Base-by-base conservation (phyloP, 1,140 invertebrate genomes). In the Megalopta genalis region DNA sequence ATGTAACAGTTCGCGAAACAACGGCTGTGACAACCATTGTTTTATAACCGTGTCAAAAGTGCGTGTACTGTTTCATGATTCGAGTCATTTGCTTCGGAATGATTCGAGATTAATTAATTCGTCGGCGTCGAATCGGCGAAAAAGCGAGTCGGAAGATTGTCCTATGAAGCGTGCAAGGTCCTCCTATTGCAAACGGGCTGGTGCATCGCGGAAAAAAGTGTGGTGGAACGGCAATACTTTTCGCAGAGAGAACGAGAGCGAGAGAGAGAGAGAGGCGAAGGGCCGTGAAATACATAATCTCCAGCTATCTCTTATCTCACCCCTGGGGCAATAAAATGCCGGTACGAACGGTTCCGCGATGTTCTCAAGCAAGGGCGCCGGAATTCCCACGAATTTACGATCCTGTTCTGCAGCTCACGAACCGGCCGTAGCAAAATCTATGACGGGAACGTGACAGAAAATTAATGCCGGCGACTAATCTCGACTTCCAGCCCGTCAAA, bases 351-450 rank as follows among this genome's bases (percentile, higher is more conserved):
- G 21, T 69, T 76, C 52, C 67, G 64, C 64, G 73, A 68, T 76
- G 73, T 59, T 78, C 69, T 46, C 16, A 52, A 52, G 37, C 63
- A 21, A 39, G 49, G 21, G 65, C 57, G 62, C 37, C 25, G 39
- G 76, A 66, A 78, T 82, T 77, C 64, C 52, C 76, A 67, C 64
- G 69, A 82, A 82, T 82, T 82, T 82, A 82, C 77, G 70, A 71
- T 79, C 65, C 69, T 69, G 65, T 76, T 54, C 37, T 39, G 7
- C 10, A 25, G 64, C 37, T 68, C 64, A 46, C 65, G 74, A 76
- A 76, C 52, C 37, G 25, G 10, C 16, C 25, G 37, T 49, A 57
- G 52, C 2, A 27, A 60, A 69, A 76, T 76, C 74, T 76, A 68
- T 18, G 65, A 60, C 4, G 10, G 14, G 4, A 49, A 69, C 74